A percentile compares a stretch with the other conserved stretches of the same genome.
phyloP scores from a whole-genome alignment of 2,888 invertebrate genomes.

The Julus scanicus region DNA sequence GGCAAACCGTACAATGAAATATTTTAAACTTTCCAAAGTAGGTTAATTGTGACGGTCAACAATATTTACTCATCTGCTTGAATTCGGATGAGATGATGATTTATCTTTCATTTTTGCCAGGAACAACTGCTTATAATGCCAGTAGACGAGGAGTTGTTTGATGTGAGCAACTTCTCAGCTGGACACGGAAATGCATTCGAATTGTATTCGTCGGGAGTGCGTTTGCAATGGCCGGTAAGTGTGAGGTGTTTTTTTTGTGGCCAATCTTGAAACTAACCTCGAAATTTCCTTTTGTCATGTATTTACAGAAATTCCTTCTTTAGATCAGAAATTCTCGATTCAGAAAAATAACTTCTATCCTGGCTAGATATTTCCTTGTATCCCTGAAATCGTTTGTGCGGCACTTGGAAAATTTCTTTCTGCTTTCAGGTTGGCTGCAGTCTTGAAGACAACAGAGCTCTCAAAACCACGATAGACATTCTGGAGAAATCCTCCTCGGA shows the following conservation, averaged over 20 bases:
- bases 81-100: background rate
- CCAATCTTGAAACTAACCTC: no score
- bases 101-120: conserved; percentile 25
- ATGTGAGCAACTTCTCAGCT: conserved; percentile 59
- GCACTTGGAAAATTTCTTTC: background rate
- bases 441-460: background rate
- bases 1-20: conserved; percentile 62
- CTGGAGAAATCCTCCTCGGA: background rate
- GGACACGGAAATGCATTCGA: conserved; percentile 60
- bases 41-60: background rate
- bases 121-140: conserved; percentile 57
- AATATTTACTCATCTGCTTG: background rate
- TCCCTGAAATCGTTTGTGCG: background rate
- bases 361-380: background rate
- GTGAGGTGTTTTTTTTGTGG: no score
- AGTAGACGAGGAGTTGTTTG: conserved; percentile 57
- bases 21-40: conserved; percentile 54
- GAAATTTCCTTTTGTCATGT: background rate
- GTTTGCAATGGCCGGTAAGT: conserved; percentile 58
- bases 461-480: background rate
- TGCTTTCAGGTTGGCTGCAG: conserved; percentile 40
- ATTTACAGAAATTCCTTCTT: no score
- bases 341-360: no score
- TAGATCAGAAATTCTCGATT: no score
- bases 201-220: conserved; percentile 56